Base-by-base conservation (phyloP, 2,797 vertebrate genomes). In the Coranthus polyacanthus region DNA sequence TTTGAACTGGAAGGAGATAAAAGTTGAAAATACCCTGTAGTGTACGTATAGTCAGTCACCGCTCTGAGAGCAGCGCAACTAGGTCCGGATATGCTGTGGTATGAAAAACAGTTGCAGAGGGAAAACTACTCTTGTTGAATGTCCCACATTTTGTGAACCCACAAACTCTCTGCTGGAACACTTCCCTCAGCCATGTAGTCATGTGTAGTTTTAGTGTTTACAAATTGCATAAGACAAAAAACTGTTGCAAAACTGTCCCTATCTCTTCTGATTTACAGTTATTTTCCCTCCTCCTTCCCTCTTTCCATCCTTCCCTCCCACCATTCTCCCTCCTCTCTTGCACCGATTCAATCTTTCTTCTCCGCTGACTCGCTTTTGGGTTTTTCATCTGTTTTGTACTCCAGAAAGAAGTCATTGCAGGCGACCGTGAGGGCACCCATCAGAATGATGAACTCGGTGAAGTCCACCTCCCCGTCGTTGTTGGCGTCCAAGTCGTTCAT, bases 381-480 rank as follows among this genome's bases (percentile, higher is more conserved):
- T 90, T 97, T 97, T n/a, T 95, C 86, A 0, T 98, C 97, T 0
- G 95, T 89, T 81, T 98, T 92, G 64, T 65, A 87, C 68, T 94
- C 94, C 49, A 93, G 78, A 68, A 82, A 97, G 96, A 95, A 99
- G 96, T 91, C 96, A 76, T 88, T 97, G 94, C 94, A 99, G 95
- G 94, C 97, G 88, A 99, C 98, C 0, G 98, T 98, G 16, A 99
- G 92, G 68, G 98, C 97, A 7, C 98, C 98, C 0, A 99, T 97
- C 32, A 99, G 92, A 49, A 98, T 99, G 83, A 94, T 94, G 86
- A 94, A 94, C 90, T 95, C 94, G 11, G 94, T 95, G 90, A 94
- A 95, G 91, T 95, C 94, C 90, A 95, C 94, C 85, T 94, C 94
- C 3, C 94, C 94, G 12, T 95, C 94, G 15, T 94, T 94, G 87